Conservation (phyloP, 2,113 vertebrate species). For the Murina feae region DNA sequence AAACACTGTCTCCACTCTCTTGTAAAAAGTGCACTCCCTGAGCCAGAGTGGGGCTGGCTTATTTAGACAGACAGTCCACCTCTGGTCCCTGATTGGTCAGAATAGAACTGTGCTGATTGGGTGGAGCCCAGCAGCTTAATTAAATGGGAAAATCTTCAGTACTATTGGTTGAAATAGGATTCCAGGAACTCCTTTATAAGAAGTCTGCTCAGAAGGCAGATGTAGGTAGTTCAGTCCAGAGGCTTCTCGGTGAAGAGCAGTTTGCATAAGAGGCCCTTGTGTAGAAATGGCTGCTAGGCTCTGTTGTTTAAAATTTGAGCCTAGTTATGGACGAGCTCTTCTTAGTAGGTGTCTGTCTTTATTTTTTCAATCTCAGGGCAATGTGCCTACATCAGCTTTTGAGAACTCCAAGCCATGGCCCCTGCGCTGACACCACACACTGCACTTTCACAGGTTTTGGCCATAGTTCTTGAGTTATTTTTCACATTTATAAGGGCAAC, state of each 20-base stretch:
- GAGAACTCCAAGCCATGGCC: accelerated
- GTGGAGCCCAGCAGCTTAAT: neutral
- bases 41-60: too few relatives aligned
- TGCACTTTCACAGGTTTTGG: accelerated
- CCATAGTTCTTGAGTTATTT: neutral
- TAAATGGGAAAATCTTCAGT: neutral
- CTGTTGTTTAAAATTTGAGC: neutral
- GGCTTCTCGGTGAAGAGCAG: neutral
- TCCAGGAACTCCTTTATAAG: neutral
- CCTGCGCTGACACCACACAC: accelerated
- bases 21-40: too few relatives aligned
- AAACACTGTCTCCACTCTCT: too few relatives aligned
- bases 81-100: neutral
- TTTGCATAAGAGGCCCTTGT: neutral
- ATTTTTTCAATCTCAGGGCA: neutral
- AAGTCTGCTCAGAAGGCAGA: neutral
- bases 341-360: neutral
- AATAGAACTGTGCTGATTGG: neutral
- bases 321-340: neutral
- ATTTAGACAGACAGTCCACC: neutral
- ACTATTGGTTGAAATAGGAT: neutral
- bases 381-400: accelerated
- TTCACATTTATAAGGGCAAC: neutral
- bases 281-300: neutral
- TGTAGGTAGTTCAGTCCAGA: neutral